Evolutionary conservation across 2,113 vertebrate species (phyloP).

Genomic region (Megaptera novaeangliae): DNA sequence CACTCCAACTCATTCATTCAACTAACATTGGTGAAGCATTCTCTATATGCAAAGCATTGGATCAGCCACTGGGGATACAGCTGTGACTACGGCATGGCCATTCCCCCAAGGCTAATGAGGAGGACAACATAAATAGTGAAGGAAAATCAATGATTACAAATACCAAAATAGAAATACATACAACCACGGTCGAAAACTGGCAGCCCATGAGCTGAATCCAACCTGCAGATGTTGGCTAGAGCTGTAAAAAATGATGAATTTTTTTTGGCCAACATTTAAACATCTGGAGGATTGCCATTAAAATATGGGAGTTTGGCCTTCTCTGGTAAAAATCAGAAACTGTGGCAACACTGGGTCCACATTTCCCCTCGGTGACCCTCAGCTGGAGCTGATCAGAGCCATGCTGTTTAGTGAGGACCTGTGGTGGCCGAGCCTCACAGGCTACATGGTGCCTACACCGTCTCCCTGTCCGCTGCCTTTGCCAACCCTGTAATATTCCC

Average conservation of each 20-base stretch:
- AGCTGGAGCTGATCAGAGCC: neutral
- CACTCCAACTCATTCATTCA: neutral
- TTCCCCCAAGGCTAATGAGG: conserved; percentile 13
- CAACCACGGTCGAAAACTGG: neutral
- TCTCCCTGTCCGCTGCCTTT: neutral
- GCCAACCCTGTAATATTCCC: accelerated
- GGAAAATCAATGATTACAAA: conserved; percentile 17
- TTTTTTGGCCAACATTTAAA: neutral
- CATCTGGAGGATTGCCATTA: conserved; percentile 53
- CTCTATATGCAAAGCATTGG: neutral
- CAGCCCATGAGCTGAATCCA: neutral
- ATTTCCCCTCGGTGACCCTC: neutral
- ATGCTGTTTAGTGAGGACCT: no score
- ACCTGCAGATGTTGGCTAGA: conserved; percentile 26
- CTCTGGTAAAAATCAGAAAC: neutral
- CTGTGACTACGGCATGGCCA: neutral
- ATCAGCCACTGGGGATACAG: neutral
- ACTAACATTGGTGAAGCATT: neutral
- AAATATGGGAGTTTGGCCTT: conserved; percentile 17
- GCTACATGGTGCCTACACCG: accelerated
- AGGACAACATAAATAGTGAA: neutral
- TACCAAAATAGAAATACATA: neutral
- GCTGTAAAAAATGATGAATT: neutral
- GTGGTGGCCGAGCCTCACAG: accelerated
- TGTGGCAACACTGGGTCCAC: neutral